A percentile compares a stretch with the other conserved stretches of the same genome.
Evolutionary conservation across 2,113 vertebrate genomes (phyloP).

Genomic region (Macquaria ambigua): DNA sequence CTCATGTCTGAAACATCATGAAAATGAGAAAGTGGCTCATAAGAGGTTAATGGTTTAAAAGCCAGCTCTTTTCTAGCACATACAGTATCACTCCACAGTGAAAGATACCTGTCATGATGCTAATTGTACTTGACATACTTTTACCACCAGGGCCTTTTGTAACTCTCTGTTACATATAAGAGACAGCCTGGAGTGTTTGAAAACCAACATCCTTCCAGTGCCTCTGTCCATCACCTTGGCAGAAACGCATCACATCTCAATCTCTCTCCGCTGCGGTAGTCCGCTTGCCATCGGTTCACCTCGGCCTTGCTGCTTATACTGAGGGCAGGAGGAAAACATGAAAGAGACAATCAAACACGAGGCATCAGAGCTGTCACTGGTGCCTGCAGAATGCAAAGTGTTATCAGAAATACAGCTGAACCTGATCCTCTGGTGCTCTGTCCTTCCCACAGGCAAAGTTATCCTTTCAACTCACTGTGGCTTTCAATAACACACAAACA

Average conservation of each 20-base stretch:
- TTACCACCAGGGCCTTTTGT: slow-evolving; percentile 17
- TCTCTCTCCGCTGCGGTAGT: slow-evolving; percentile 28
- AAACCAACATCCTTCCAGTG: slow-evolving; percentile 38
- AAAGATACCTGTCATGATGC: slow-evolving; percentile 20
- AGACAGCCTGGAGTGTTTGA: slow-evolving; percentile 37
- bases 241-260: slow-evolving; percentile 50
- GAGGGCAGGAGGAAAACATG: slow-evolving; percentile 66
- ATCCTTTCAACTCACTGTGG: slow-evolving; percentile 77
- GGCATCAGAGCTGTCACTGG: slow-evolving; percentile 73
- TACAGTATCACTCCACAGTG: not conserved
- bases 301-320: slow-evolving; percentile 34
- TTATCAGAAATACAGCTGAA: slow-evolving; percentile 77
- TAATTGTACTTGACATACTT: slow-evolving; percentile 29
- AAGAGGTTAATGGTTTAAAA: not conserved
- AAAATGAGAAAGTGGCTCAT: not conserved
- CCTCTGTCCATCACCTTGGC: slow-evolving; percentile 48
- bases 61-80: slow-evolving; percentile 4
- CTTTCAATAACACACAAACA: slow-evolving; percentile 77
- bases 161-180: not conserved
- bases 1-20: not conserved
- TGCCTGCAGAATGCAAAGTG: slow-evolving; percentile 80
- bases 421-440: slow-evolving; percentile 67
- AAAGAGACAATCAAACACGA: slow-evolving; percentile 76
- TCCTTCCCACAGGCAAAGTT: slow-evolving; percentile 87
- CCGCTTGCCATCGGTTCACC: slow-evolving; percentile 49